A percentile compares a stretch with the other conserved stretches of the same genome.
Evolutionary conservation across 2,888 invertebrate genomes (phyloP).

Genomic region (Dendrolimus pini): DNA sequence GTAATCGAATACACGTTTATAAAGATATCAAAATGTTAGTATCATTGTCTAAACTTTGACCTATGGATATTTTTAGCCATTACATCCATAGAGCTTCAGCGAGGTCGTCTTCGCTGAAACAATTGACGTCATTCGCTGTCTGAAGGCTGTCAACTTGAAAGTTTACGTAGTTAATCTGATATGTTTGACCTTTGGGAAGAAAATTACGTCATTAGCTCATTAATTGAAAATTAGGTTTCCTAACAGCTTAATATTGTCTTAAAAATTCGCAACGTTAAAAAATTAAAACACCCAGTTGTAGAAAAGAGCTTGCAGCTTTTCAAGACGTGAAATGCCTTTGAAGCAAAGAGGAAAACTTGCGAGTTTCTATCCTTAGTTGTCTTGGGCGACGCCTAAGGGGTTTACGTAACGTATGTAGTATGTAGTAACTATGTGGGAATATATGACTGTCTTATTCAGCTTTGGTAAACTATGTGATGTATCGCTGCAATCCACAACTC

Average conservation of each 20-base stretch:
- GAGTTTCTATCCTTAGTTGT: background rate
- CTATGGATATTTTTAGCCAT: conserved; percentile 62
- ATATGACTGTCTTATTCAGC: too few species aligned
- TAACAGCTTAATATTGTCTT: background rate
- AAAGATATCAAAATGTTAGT: conserved; percentile 1
- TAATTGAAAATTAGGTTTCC: background rate
- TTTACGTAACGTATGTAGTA: too few species aligned
- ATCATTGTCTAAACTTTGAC: conserved; percentile 53
- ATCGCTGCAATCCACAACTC: too few species aligned
- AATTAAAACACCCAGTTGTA: background rate
- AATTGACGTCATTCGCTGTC: conserved; percentile 61
- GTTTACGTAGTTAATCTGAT: conserved; percentile 51
- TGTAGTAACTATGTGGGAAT: too few species aligned
- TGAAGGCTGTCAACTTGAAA: conserved; percentile 51
- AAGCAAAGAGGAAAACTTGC: background rate
- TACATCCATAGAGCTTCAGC: conserved; percentile 40
- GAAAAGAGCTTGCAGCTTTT: background rate
- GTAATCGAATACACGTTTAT: background rate
- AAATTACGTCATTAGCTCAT: background rate
- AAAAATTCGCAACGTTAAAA: background rate
- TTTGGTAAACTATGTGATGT: too few species aligned
- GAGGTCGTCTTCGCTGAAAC: conserved; percentile 65
- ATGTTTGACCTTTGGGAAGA: conserved; percentile 31
- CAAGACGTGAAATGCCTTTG: background rate
- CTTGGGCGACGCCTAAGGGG: background rate